Base-by-base conservation (phyloP, 2,797 vertebrate species). In the Tokudaia tokunoshimensis region DNA sequence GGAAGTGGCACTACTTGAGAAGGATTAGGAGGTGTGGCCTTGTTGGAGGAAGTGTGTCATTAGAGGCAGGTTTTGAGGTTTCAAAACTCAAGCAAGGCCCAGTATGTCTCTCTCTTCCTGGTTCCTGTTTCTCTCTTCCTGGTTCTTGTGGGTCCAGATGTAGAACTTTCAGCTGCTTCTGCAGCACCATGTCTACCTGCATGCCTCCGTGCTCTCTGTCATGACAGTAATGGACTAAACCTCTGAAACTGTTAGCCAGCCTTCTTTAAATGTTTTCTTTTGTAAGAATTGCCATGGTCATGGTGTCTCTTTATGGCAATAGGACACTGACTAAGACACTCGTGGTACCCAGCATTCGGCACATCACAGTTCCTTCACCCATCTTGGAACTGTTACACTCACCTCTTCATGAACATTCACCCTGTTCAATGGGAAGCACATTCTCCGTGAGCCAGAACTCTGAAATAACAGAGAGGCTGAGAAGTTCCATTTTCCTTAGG, bases 381-480 rank as follows among this genome's bases (percentile, higher is more conserved):
- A 9, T 47, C 34, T 82, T 24, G 19, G 84, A 88, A 20, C 47
- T 65, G 4, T 44, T 57, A 4, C 59, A 14, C 37, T 13, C 37
- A 52, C 37, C 37, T n/a, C 0, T 5, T 14, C 82, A 55, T 34
- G 44, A 20, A 11, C 8, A 1, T 24, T 63, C 20, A 44, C 14
- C 19, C 14, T 75, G 63, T 72, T 70, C 44, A 24, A 41, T 8
- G 29, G 24, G 29, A 70, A 31, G 52, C 13, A 29, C 26, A 2
- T 88, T 75, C n/a, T 90, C 59, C 55, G 47, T 37, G 20, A 61
- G 80, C 82, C 22, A 74, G 84, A 94, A 82, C 61, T 88, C 78
- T 78, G 78, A 89, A 81, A 78, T 44, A 22, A 20, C 22, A 55
- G 2, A 79, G 20, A 44, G 31, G 29, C 61, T 24, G 61, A 76